phyloP scores from a whole-genome alignment of 2,888 invertebrate species.

The Drosophila putrida region DNA sequence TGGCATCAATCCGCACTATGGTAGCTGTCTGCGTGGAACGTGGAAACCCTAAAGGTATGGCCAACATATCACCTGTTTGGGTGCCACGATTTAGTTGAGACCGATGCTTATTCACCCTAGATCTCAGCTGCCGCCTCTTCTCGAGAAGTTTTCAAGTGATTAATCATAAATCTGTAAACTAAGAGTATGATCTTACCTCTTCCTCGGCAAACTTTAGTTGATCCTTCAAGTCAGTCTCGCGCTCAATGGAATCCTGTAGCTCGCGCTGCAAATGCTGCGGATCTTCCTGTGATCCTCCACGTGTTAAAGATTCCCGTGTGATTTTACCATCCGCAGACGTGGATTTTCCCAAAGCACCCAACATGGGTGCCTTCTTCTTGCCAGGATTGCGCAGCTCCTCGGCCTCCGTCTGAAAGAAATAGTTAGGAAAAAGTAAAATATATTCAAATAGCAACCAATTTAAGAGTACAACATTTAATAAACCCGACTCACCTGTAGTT shows the following conservation, averaged over 20 bases:
- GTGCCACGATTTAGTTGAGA: slow-evolving; percentile 77
- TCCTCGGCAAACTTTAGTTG: slow-evolving; percentile 97
- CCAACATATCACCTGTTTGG: slow-evolving; percentile 77
- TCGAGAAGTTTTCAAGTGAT: slow-evolving; percentile 40
- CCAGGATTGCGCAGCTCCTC: slow-evolving; percentile 83
- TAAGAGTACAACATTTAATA: too few relatives aligned
- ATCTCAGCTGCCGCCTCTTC: slow-evolving; percentile 55
- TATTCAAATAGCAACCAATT: too few relatives aligned
- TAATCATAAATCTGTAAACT: slow-evolving; percentile 16
- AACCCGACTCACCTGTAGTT: slow-evolving; percentile 87
- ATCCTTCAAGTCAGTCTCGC: slow-evolving; percentile 97
- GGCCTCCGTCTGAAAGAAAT: slow-evolving; percentile 76
- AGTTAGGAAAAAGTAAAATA: too few relatives aligned
- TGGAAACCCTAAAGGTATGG: slow-evolving; percentile 74
- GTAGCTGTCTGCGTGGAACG: slow-evolving; percentile 81
- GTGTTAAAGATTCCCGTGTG: slow-evolving; percentile 90
- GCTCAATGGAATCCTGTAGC: slow-evolving; percentile 95
- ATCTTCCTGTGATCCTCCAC: slow-evolving; percentile 93
- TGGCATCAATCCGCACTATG: slow-evolving; percentile 37
- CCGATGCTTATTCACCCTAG: slow-evolving; percentile 34
- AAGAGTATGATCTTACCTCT: slow-evolving; percentile 88
- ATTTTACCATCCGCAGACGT: slow-evolving; percentile 89
- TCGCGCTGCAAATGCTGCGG: slow-evolving; percentile 93
- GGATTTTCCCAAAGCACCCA: slow-evolving; percentile 87
- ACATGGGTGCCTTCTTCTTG: slow-evolving; percentile 88